These are phyloP conservation scores for Oreotrochilus melanogaster DNA, from an alignment of 2,113 vertebrate genomes.

Conservation along the genomic window DNA sequence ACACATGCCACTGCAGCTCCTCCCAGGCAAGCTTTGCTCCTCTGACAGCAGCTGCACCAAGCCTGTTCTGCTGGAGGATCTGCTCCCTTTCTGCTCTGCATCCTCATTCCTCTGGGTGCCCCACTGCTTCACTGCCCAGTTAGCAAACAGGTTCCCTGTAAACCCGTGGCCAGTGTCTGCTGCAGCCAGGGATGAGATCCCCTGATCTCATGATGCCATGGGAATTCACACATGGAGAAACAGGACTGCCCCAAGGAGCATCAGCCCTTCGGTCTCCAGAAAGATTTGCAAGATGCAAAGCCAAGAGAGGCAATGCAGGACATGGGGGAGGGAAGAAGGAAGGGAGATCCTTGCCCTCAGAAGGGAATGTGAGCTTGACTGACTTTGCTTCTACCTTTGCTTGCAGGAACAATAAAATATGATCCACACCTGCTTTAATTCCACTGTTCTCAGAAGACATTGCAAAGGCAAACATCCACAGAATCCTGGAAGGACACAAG, in stretches of 20 bases:
- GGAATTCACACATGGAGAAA: rapidly evolving
- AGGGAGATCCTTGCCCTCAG: background rate
- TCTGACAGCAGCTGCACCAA: background rate
- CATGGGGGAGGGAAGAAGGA: background rate
- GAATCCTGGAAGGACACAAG: background rate
- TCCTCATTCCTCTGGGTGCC: rapidly evolving
- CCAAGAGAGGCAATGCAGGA: background rate
- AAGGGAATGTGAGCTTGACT: background rate
- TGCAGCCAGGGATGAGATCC: background rate
- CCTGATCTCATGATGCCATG: rapidly evolving
- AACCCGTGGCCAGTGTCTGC: background rate
- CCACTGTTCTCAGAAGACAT: background rate
- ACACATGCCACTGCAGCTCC: background rate
- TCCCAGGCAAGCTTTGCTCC: background rate
- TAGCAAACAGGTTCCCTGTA: background rate
- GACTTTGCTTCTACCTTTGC: background rate
- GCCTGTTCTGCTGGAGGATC: background rate
- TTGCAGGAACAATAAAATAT: background rate
- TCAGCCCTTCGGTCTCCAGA: background rate
- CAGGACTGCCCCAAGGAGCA: background rate
- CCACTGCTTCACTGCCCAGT: background rate
- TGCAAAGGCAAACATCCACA: background rate
- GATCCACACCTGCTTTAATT: background rate
- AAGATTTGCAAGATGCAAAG: background rate
- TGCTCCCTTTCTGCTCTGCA: background rate